Evolutionary conservation across 2,888 invertebrate genomes (phyloP).

Genomic region (Molanna angustata): DNA sequence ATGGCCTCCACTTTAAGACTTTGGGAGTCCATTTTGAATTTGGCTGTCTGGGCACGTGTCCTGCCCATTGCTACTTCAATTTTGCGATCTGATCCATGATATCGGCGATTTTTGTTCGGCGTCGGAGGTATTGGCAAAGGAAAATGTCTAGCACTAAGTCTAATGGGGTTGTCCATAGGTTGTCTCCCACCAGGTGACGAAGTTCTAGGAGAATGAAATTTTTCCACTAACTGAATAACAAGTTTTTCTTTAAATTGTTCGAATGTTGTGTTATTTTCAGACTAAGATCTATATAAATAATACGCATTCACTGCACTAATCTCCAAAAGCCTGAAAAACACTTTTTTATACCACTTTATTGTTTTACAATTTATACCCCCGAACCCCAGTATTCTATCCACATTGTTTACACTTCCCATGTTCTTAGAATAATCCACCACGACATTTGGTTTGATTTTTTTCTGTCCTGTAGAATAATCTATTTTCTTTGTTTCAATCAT

Average conservation of each 20-base stretch:
- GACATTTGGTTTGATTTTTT: conserved; percentile 33
- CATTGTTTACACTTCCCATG: conserved; percentile 35
- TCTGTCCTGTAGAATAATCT: conserved; percentile 25
- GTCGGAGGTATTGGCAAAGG: conserved; percentile 18
- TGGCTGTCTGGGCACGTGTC: too few relatives aligned
- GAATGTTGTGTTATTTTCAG: conserved; percentile 24
- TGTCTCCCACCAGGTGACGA: conserved; percentile 1
- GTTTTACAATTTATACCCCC: conserved; percentile 28
- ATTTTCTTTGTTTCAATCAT: conserved; percentile 26
- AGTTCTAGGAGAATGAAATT: conserved; percentile 19
- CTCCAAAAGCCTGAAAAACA: conserved; percentile 36
- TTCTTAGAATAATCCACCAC: conserved; percentile 36
- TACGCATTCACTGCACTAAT: conserved; percentile 32
- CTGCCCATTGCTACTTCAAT: too few relatives aligned
- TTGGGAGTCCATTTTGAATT: too few relatives aligned
- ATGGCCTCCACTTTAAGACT: too few relatives aligned
- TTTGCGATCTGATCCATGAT: too few relatives aligned
- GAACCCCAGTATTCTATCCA: conserved; percentile 34
- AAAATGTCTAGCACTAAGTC: conserved; percentile 24
- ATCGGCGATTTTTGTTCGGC: too few relatives aligned
- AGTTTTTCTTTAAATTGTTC: conserved; percentile 30
- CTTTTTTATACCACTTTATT: conserved; percentile 35
- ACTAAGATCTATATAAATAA: conserved; percentile 23
- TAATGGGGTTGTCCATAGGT: conserved; percentile 13
- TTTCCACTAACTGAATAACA: conserved; percentile 28